Base-by-base conservation (phyloP, 2,888 invertebrate species). In the Pseudolycoriella hygida region DNA sequence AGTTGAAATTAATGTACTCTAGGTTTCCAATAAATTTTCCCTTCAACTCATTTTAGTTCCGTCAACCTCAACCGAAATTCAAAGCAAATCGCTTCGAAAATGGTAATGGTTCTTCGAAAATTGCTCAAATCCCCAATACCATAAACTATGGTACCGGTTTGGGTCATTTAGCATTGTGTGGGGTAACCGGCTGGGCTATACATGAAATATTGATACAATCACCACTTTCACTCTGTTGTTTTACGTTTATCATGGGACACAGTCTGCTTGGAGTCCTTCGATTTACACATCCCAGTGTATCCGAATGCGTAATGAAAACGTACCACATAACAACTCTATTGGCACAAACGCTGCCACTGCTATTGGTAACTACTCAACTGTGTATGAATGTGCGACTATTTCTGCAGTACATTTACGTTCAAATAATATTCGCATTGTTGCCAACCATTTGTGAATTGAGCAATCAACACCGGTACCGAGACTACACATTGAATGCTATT, bases 131-230 rank as follows among this genome's bases (percentile, higher is more conserved):
- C 8, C 4, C 25, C 15, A 10, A 15, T 15, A 38, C 10, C 17
- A 15, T 38, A 17, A 40, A 40, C 31, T 44, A 43, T 34, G 32
- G 51, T 37, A 43, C 51, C 4, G 48, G 50, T 30, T 48, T 52
- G 19, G 50, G 52, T 6, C 52, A 53, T 49, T 42, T 52, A n/a
- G 43, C 53, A 17, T 40, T 54, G 3, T 49, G 46, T 17, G 54
- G 51, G 14, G 48, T 51, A 6, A 51, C 53, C 11, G 51, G 50
- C 1, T 54, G 52, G 52, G 54, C 53, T 4, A 12, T 53, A 1
- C 50, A 50, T 5, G 17, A 43, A 1, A 34, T 43, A 3, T 19
- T 41, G 5, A 30, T 34, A 6, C 12, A 25, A 3, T 17, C 40
- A 15, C 40, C 46, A 12, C 48, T 49, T 17, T 51, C 51, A 0